Base-by-base conservation (phyloP, 2,113 vertebrate genomes). In the Hirundichthys speculiger region DNA sequence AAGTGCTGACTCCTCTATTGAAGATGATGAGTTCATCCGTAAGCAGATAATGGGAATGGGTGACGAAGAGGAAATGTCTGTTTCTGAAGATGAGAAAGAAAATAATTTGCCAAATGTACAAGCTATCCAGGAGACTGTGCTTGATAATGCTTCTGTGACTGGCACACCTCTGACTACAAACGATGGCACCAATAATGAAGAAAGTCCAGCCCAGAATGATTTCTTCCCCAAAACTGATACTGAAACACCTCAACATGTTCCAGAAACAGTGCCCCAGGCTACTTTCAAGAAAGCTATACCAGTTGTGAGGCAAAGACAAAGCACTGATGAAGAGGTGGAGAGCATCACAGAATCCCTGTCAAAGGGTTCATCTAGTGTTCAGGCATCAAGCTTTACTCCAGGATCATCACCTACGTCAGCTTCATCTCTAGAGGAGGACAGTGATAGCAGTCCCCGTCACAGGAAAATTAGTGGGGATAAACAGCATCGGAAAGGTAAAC, bases 361-460 rank as follows among this genome's bases (percentile, higher is more conserved):
- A 59, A 95, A 98, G 83, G 96, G 95, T 0, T 99, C 97, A 58
- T 98, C 96, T 38, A 98, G 97, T 89, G 89, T 98, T 41, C 96
- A 98, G 65, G 96, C 91, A 45, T 98, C 96, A 45, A 95, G 96
- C 78, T 95, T 98, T 77, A 98, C 96, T 49, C 95, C 97, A 51
- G 95, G 94, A 45, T 96, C 96, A 5, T 99, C 98, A 53, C 96
- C 96, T 46, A 98, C 96, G 3, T 99, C 98, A 13, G 95, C 96
- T 16, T 99, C 98, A 1, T 99, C 98, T 11, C 91, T 99, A 16
- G 97, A 99, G 13, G 97, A 99, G 80, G 98, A 99, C 59, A 99
- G 96, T 80, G 98, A 98, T 87, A 98, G 96, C 61, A 98, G 96
- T 69, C 96, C 96, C 0, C 96, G 94, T 86, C 95, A 94, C 78